Conservation (phyloP, 1,140 invertebrate species). For the Pogonomyrmex barbatus region DNA sequence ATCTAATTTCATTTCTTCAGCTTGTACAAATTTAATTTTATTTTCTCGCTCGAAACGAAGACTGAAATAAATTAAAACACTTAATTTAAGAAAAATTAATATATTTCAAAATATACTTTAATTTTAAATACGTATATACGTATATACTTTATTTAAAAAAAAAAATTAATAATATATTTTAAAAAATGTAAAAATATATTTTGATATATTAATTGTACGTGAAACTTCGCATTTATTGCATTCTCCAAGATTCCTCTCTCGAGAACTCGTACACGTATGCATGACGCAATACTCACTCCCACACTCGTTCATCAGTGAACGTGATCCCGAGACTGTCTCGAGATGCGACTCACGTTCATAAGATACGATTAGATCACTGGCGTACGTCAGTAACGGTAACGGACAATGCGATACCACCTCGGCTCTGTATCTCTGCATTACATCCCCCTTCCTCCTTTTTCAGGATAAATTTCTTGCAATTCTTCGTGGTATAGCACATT, state of each 20-base stretch:
- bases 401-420: conserved; percentile 13
- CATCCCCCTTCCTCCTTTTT: not conserved
- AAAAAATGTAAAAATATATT: not conserved
- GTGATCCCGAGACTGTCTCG: not conserved
- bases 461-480: conserved; percentile 37
- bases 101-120: too few species aligned
- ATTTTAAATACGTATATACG: too few species aligned
- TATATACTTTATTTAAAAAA: not conserved
- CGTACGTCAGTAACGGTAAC: conserved; percentile 32
- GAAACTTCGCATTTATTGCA: not conserved
- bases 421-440: conserved; percentile 15
- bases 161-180: not conserved
- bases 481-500: conserved; percentile 9
- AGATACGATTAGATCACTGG: conserved; percentile 43
- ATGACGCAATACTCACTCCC: conserved; percentile 1
- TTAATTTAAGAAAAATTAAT: not conserved
- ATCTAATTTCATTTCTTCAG: too few species aligned
- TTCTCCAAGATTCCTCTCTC: not conserved
- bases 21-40: not conserved
- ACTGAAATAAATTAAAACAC: not conserved
- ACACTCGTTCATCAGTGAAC: conserved; percentile 34
- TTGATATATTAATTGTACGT: too few species aligned
- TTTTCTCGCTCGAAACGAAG: not conserved
- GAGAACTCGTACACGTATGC: not conserved
- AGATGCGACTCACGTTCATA: conserved; percentile 47